phyloP scores from a whole-genome alignment of 2,888 invertebrate species.

The Chrysolina americana region DNA sequence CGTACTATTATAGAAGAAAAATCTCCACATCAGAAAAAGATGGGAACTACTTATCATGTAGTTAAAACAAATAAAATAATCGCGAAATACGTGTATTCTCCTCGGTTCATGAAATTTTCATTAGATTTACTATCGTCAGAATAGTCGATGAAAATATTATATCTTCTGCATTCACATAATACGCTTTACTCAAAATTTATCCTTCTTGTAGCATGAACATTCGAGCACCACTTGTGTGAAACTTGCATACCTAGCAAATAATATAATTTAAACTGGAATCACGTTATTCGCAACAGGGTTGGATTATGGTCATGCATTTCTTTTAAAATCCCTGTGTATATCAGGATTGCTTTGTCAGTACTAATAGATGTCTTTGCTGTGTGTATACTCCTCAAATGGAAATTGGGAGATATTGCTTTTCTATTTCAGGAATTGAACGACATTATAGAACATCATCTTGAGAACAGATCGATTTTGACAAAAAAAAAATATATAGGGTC shows the following conservation, averaged over 20 bases:
- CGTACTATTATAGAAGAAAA: too few relatives aligned
- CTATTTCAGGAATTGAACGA: too few relatives aligned
- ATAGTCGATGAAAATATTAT: constrained; percentile 2
- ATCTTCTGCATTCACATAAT: constrained; percentile 14
- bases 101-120: neutral
- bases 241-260: constrained; percentile 51
- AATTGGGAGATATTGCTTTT: too few relatives aligned
- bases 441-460: too few relatives aligned
- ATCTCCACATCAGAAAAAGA: neutral
- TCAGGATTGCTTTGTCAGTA: too few relatives aligned
- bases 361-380: too few relatives aligned
- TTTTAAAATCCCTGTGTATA: neutral
- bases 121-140: neutral
- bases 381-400: too few relatives aligned
- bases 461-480: too few relatives aligned
- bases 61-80: neutral
- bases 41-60: neutral
- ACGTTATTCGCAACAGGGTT: constrained; percentile 35
- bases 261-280: constrained; percentile 48
- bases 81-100: neutral
- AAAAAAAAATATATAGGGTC: too few relatives aligned
- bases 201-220: constrained; percentile 49
- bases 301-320: constrained; percentile 24
- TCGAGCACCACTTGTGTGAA: constrained; percentile 52
- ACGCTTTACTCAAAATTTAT: constrained; percentile 35